These are phyloP conservation scores for Phoxinus phoxinus DNA, from an alignment of 2,113 vertebrate genomes.

Conservation along the genomic window DNA sequence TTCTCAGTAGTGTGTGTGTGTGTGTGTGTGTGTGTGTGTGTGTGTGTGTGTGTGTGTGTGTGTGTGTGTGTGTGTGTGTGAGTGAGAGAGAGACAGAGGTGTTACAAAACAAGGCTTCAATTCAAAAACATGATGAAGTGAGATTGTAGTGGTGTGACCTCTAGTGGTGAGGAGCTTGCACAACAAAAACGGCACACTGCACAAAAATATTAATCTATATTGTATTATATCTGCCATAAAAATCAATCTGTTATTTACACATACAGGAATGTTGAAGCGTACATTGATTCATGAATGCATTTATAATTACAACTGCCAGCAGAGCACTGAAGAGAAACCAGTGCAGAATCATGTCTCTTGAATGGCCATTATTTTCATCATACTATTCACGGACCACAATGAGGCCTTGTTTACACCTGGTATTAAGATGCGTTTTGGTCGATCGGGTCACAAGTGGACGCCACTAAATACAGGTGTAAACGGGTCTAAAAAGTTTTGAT, in stretches of 20 bases:
- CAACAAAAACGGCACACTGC: neutral
- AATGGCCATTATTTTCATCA: constrained; percentile 33
- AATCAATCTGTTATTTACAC: constrained; percentile 18
- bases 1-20: constrained; percentile 5
- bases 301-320: constrained; percentile 11
- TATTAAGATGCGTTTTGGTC: too few species aligned
- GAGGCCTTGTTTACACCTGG: too few species aligned
- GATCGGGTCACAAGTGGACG: too few species aligned
- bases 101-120: constrained; percentile 5
- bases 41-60: neutral
- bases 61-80: neutral
- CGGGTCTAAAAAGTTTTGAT: too few species aligned
- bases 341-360: neutral
- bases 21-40: neutral
- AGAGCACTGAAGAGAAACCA: neutral
- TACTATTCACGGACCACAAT: neutral
- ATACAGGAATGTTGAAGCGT: neutral
- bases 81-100: neutral
- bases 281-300: constrained; percentile 11
- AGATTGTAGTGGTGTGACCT: neutral
- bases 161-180: constrained; percentile 15
- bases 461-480: too few species aligned
- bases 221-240: neutral
- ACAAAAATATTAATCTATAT: neutral
- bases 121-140: neutral